phyloP scores from a whole-genome alignment of 2,888 invertebrate species.

The Ectropis crepuscularia region DNA sequence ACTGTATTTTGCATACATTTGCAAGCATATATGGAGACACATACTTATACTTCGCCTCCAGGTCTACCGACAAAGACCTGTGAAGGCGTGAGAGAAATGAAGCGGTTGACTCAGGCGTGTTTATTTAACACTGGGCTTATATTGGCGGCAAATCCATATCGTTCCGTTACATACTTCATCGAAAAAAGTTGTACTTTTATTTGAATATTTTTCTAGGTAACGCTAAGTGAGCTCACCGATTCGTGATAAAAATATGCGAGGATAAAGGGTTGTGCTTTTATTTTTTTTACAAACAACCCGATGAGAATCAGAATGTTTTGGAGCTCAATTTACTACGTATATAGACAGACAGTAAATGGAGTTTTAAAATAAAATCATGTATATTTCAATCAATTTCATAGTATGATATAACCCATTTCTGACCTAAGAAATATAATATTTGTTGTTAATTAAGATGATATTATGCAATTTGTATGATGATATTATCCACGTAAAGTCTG shows the following conservation, averaged over 20 bases:
- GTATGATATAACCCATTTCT: too few species aligned
- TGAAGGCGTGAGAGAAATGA: slow-evolving; percentile 32
- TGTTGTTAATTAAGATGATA: too few species aligned
- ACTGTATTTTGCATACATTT: neutral
- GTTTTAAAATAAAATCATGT: too few species aligned
- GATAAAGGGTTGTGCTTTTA: neutral
- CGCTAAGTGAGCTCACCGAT: slow-evolving; percentile 4
- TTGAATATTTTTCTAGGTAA: slow-evolving; percentile 19
- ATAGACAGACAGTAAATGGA: too few species aligned
- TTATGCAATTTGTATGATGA: too few species aligned
- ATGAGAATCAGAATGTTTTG: neutral
- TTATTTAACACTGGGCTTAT: slow-evolving; percentile 34
- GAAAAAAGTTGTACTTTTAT: slow-evolving; percentile 15
- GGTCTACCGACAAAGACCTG: slow-evolving; percentile 34
- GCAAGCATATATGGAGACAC: neutral
- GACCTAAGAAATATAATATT: too few species aligned
- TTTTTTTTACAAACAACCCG: neutral
- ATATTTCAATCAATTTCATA: too few species aligned
- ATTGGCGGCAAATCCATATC: slow-evolving; percentile 31
- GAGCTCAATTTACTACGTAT: neutral
- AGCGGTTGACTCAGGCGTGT: slow-evolving; percentile 31
- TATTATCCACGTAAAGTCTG: too few species aligned
- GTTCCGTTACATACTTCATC: slow-evolving; percentile 17
- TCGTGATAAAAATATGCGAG: neutral
- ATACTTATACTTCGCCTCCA: neutral